Evolutionary conservation across 2,888 invertebrate species (phyloP).

Genomic region (Drosophila sordidapex): DNA sequence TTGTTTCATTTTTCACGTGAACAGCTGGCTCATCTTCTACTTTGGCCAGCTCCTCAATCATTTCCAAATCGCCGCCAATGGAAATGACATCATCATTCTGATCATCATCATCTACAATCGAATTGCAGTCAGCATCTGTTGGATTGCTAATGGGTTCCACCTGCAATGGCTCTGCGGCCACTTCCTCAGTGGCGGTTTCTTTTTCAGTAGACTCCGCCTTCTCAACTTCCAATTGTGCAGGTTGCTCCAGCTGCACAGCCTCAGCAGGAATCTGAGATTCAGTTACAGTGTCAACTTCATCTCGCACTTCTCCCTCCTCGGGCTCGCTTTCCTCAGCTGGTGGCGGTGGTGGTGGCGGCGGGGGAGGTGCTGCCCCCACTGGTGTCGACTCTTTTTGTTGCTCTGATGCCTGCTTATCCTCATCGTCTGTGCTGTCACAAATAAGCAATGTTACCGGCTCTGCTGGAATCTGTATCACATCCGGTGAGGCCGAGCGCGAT

Average conservation of each 20-base stretch:
- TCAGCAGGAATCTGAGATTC: background rate
- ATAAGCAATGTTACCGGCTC: constrained; percentile 86
- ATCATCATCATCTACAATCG: constrained; percentile 84
- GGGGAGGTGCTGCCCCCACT: constrained; percentile 6
- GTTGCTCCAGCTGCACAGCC: background rate
- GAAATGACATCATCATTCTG: constrained; percentile 84
- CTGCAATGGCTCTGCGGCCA: background rate
- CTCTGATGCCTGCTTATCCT: constrained; percentile 55
- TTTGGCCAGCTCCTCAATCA: constrained; percentile 82
- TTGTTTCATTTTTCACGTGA: constrained; percentile 57
- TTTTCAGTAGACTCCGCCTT: constrained; percentile 11
- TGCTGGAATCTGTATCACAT: constrained; percentile 83
- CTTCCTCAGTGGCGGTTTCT: background rate
- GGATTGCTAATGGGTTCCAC: background rate
- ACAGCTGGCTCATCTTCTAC: constrained; percentile 54
- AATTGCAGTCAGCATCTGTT: constrained; percentile 45
- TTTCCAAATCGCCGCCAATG: constrained; percentile 84
- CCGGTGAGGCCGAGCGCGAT: constrained; percentile 83
- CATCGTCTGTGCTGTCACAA: constrained; percentile 85
- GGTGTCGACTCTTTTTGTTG: background rate
- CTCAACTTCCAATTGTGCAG: background rate
- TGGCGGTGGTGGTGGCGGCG: constrained; percentile 4
- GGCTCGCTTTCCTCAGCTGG: constrained; percentile 71
- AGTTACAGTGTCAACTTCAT: constrained; percentile 43
- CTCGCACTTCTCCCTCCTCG: constrained; percentile 67